Conservation (phyloP, 2,113 vertebrate genomes). For the Grallaria varia region DNA sequence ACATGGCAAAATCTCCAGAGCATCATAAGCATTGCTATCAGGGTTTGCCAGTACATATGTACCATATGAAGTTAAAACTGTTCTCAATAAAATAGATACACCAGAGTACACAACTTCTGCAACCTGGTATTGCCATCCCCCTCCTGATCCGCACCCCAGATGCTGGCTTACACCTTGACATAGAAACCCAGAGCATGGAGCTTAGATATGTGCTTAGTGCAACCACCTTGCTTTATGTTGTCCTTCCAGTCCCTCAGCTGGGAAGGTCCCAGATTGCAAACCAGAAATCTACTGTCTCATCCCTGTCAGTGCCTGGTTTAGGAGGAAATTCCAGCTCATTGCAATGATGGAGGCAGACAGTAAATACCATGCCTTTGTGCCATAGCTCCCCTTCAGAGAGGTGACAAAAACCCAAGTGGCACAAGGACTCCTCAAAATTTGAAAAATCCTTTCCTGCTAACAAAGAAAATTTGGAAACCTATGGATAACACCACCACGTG, state of each 20-base stretch:
- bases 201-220: not conserved
- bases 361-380: not conserved
- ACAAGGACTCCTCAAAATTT: not conserved
- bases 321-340: not conserved
- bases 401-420: not conserved
- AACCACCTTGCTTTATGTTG: not conserved
- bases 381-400: not conserved
- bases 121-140: not conserved
- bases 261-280: not conserved
- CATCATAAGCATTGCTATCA: not conserved
- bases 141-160: not conserved
- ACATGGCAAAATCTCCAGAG: not conserved
- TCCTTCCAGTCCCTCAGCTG: not conserved
- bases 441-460: not conserved
- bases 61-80: constrained; percentile 4
- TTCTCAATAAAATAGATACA: not conserved
- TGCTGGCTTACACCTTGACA: not conserved
- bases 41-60: not conserved
- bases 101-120: not conserved
- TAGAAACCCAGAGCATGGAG: not conserved
- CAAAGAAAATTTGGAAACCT: not conserved
- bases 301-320: not conserved
- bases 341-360: not conserved
- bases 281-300: not conserved
- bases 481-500: not conserved